Evolutionary conservation across 2,888 invertebrate species (phyloP).

Genomic region (Cheilosia soror): DNA sequence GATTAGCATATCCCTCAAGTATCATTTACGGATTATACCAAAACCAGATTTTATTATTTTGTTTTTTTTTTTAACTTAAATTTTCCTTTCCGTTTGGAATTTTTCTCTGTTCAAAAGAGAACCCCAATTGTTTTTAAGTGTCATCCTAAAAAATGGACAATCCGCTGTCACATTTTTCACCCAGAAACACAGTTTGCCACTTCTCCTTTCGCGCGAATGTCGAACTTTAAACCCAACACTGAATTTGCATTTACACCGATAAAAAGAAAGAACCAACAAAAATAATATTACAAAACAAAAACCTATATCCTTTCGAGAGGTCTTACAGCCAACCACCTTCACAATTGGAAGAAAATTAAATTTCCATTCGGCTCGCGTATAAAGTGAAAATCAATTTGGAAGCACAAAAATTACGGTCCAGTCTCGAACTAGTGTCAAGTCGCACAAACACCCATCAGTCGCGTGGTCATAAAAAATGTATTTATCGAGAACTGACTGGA

Average conservation of each 20-base stretch:
- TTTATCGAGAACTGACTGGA: conserved; percentile 25
- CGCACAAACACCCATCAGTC: background rate
- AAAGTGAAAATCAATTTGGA: conserved; percentile 62
- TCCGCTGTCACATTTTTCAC: conserved; percentile 54
- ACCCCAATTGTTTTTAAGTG: conserved; percentile 35
- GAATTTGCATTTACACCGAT: conserved; percentile 16
- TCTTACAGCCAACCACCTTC: conserved; percentile 6
- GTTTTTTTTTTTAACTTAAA: background rate
- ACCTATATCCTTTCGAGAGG: conserved; percentile 23
- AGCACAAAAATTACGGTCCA: conserved; percentile 49
- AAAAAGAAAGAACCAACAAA: background rate
- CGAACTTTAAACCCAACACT: background rate
- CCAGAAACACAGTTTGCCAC: conserved; percentile 48
- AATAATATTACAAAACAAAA: conserved; percentile 11
- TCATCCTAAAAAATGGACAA: conserved; percentile 59
- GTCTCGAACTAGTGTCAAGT: conserved; percentile 47
- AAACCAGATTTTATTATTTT: conserved; percentile 18
- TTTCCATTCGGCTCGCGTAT: conserved; percentile 23
- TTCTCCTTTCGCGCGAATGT: conserved; percentile 6
- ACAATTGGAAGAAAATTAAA: conserved; percentile 55
- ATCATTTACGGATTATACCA: background rate
- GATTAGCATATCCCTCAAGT: background rate
- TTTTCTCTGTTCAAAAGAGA: background rate
- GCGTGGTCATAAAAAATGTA: conserved; percentile 55
- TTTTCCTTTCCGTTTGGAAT: background rate